Base-by-base conservation (phyloP, 2,113 vertebrate genomes). In the Montifringilla adamsi region DNA sequence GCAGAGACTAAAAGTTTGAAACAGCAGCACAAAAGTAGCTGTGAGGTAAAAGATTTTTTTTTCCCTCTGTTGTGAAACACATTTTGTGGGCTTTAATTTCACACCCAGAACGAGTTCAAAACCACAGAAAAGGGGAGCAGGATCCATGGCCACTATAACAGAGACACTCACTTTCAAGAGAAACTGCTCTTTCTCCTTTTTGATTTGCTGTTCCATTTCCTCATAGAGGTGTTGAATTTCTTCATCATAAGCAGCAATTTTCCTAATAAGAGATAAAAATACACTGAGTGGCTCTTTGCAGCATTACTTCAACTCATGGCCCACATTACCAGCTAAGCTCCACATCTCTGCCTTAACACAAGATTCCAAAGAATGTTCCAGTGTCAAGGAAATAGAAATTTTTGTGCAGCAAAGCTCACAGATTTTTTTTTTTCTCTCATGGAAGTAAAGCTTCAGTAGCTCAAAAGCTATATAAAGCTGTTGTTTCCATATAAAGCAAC, bases 121-220 rank as follows among this genome's bases (percentile, higher is more conserved):
- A 49, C 23, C 26, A n/a, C n/a, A 62, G 52, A n/a, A 91, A 91
- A 11, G 6, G 10, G 12, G 4, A 67, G 11, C 12, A 87, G 39
- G 44, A 80, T 56, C 28, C 41, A 78, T 12, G 14, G 33, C 31
- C 23, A 39, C 33, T 24, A 43, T 15, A 13, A 89, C 27, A 88
- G 6, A 39, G 17, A 66, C 41, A 94, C 97, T 97, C 94, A 99
- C 99, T 97, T 99, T 98, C 87, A 99, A 93, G 28, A 99, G 96
- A 94, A 99, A 98, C 81, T 97, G 97, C 35, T 99, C 99, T 84
- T 99, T 99, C 95, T 99, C 99, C 13, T 87, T 98, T 95, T 99
- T 99, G 83, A 99, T 99, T 92, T 99, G 99, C 75, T 98, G 99
- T 70, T 99, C 99, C 99, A 99, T 99, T 98, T 99, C 99, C 73